A percentile compares a stretch with the other conserved stretches of the same genome.
Conservation (phyloP, 2,113 vertebrate genomes). For the Corythornis vintsioides region DNA sequence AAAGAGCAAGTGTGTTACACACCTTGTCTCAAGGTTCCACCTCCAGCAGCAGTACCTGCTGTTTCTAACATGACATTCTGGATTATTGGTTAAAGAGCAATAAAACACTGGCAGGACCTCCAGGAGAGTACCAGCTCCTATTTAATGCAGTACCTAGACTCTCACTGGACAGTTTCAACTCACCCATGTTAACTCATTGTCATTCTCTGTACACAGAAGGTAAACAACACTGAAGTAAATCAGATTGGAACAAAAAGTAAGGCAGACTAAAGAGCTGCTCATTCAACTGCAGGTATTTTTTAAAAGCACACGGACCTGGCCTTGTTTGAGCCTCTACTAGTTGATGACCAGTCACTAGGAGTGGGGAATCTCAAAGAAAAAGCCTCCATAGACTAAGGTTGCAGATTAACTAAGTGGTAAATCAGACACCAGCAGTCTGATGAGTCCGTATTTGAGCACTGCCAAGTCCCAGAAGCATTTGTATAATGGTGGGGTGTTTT, state of each 20-base stretch:
- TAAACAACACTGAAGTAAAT: background rate
- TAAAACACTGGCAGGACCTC: background rate
- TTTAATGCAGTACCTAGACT: background rate
- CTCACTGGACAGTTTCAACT: background rate
- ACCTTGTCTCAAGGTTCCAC: background rate
- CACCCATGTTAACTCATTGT: background rate
- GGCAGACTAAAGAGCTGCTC: background rate
- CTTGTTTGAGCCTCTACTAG: background rate
- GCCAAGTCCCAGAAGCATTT: background rate
- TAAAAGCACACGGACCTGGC: background rate
- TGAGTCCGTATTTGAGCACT: background rate
- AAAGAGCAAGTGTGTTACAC: background rate
- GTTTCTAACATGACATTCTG: background rate
- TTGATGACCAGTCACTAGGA: background rate
- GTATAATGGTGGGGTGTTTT: background rate
- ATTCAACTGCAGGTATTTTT: background rate
- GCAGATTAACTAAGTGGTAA: background rate
- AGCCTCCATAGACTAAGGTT: background rate
- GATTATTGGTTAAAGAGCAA: background rate
- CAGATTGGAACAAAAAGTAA: background rate
- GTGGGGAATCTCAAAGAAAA: background rate
- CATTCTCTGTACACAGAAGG: background rate
- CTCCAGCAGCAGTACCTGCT: background rate
- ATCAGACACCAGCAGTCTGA: background rate
- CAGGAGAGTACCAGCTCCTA: background rate